phyloP scores from a whole-genome alignment of 2,888 invertebrate species.

The Himalopsyche tibetana region DNA sequence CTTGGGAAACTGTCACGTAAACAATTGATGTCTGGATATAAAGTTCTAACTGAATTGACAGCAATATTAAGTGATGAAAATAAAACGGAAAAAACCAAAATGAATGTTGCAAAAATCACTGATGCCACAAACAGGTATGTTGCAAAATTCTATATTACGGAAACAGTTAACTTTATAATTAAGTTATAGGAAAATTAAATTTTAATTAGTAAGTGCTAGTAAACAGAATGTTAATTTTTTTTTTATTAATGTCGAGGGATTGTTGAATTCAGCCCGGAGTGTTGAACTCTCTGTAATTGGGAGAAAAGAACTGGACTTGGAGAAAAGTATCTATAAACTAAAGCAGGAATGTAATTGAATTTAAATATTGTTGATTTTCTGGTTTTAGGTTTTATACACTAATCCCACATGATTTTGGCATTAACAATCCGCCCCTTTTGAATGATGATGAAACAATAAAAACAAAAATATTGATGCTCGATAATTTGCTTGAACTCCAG shows the following conservation, averaged over 20 bases:
- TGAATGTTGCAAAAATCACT: slow-evolving; percentile 77
- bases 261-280: too few species aligned
- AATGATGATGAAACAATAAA: slow-evolving; percentile 85
- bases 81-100: slow-evolving; percentile 69
- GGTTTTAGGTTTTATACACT: slow-evolving; percentile 88
- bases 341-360: background rate
- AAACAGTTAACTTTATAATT: background rate
- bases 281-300: too few species aligned
- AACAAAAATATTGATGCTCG: slow-evolving; percentile 87
- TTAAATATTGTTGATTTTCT: background rate
- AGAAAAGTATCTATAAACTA: too few species aligned
- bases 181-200: too few species aligned
- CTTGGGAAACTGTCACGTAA: slow-evolving; percentile 95
- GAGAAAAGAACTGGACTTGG: too few species aligned
- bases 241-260: too few species aligned
- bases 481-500: slow-evolving; percentile 95
- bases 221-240: too few species aligned
- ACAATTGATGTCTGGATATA: slow-evolving; percentile 91
- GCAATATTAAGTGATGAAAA: slow-evolving; percentile 76
- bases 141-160: background rate
- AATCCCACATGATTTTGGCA: slow-evolving; percentile 96
- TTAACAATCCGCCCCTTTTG: slow-evolving; percentile 87
- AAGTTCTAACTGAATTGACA: slow-evolving; percentile 85
- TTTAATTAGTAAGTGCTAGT: too few species aligned
- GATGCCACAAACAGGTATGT: slow-evolving; percentile 88